Base-by-base conservation (phyloP, 2,113 vertebrate species). In the Chlorodrepanis virens region DNA sequence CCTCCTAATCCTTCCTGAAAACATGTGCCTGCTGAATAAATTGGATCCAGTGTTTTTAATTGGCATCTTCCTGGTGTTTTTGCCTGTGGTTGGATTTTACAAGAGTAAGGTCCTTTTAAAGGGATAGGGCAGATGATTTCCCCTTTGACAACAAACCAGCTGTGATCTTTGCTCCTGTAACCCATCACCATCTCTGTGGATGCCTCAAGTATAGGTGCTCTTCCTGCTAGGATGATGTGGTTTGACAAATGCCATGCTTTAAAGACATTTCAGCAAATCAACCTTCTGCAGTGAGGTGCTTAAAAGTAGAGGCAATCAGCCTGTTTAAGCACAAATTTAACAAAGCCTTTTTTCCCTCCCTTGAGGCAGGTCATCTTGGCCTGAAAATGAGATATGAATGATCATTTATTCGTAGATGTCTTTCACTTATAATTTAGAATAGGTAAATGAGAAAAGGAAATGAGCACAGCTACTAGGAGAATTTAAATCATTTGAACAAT, bases 1-100 rank as follows among this genome's bases (percentile, higher is more conserved):
- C 42, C 39, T 82, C 50, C 59, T 93, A 95, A 95, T 94, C 59
- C 69, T 96, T 96, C 89, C 95, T 97, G 77, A 89, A 97, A 93
- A 75, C 72, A 90, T 79, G 50, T 84, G 74, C 65, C 52, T 84
- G 40, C 63, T 75, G 45, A 89, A 92, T 93, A 96, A 97, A 95
- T 85, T 80, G 11, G 20, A 90, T 89, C 78, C 71, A 84, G 60
- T 81, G 27, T 42, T 86, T 94, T 93, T 84, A 92, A 96, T 42
- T 95, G 91, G 44, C 74, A 91, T 74, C 37, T 95, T 95, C 84
- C 85, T 70, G 74, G 33, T 80, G 67, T 9, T 89, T 85, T 68
- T 39, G 47, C 44, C 56, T 40, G 29, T 83, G 37, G n/a, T 68
- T 78, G 42, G 68, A 72, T 85, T 87, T 93, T 90, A 86, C 50